Base-by-base conservation (phyloP, 2,113 vertebrate genomes). In the Sinocyclocheilus anshuiensis region DNA sequence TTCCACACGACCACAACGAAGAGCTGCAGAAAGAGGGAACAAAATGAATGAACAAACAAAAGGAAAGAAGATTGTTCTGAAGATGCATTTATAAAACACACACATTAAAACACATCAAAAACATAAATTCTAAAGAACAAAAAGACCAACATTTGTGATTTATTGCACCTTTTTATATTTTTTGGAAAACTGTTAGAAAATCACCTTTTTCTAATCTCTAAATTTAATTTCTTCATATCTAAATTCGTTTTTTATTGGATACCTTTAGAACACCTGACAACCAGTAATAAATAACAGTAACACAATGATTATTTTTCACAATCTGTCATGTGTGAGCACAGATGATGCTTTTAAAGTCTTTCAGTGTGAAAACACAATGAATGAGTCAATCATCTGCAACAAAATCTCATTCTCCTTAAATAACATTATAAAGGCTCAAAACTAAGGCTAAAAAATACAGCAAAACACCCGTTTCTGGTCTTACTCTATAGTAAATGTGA, bases 1-100 rank as follows among this genome's bases (percentile, higher is more conserved):
- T 99, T 99, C 98, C 98, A 99, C 87, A 99, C 97, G 76, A 97
- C 94, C 85, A 98, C 90, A 87, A 99, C 95, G 90, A 98, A 99
- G 92, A 99, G 93, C 98, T 99, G 78, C 36, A 86, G 15, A 81
- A 71, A 74, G 26, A 71, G 69, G 75, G 10, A 12, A 84, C 26
- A 80, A 69, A 81, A 22, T 63, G 36, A 83, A 53, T 53, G 15
- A 5, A 5, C 42, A 74, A 57, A 88, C 24, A 65, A 48, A 48
- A 48, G 11, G 45, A 48, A 48, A 48, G 45, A 48, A 48, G 2
- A 48, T 65, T 4, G 26, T 15, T 15, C 24, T 20, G 67, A 69
- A 18, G 16, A 36, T 36, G 67, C 67, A 20, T 69, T 69, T 20
- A 69, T 18, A 36, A 69, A 36, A 36, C 16, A 67, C 59, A 9